Evolutionary conservation across 2,113 vertebrate species (phyloP).

Genomic region (Brachionichthys hirsutus): DNA sequence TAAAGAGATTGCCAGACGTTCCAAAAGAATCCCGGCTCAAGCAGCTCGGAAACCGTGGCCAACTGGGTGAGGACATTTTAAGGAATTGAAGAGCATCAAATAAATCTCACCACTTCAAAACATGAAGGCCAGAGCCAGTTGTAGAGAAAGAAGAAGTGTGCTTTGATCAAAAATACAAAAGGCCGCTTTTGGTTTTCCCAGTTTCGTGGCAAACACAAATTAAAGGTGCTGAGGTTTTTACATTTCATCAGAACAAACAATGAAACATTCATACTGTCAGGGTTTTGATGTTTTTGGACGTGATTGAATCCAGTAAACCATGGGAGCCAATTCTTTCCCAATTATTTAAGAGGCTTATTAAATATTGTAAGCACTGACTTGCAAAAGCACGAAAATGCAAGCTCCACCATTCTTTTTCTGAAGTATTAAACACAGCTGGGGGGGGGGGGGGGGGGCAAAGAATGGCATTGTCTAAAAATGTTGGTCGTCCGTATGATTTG

Average conservation of each 20-base stretch:
- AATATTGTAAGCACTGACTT: conserved; percentile 33
- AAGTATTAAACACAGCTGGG: conserved; percentile 16
- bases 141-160: not conserved
- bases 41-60: not conserved
- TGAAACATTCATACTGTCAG: not conserved
- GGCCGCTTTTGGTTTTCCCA: conserved; percentile 6
- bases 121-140: not conserved
- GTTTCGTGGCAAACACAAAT: conserved; percentile 1
- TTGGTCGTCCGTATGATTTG: too few species aligned
- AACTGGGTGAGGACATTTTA: conserved; percentile 17
- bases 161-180: conserved; percentile 19
- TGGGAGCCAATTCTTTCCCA: conserved; percentile 31
- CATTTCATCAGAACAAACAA: conserved; percentile 13
- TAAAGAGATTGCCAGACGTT: conserved; percentile 38
- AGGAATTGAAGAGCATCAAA: conserved; percentile 1
- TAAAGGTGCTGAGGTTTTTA: not conserved
- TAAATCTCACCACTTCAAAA: conserved; percentile 1
- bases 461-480: too few species aligned
- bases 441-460: too few species aligned
- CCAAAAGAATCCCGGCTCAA: conserved; percentile 18
- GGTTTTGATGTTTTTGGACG: conserved; percentile 3
- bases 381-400: conserved; percentile 9
- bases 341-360: conserved; percentile 47
- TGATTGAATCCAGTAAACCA: conserved; percentile 21
- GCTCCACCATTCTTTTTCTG: conserved; percentile 23